These are phyloP conservation scores for Hippocampus guttulatus DNA, from an alignment of 2,113 vertebrate species.

Conservation along the genomic window DNA sequence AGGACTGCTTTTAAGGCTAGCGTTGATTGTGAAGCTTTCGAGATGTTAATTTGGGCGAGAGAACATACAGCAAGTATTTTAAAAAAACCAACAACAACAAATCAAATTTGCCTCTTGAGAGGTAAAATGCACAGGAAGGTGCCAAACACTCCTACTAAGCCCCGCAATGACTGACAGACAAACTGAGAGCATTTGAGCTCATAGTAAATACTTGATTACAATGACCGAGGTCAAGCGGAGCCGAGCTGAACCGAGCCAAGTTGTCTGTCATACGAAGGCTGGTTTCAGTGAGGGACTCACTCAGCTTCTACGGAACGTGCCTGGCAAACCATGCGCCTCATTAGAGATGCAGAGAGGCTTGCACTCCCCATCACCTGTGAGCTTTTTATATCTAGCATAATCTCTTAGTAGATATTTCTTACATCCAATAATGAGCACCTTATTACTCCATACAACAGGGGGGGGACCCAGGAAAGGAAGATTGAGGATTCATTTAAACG, in stretches of 20 bases:
- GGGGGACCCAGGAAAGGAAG: not conserved
- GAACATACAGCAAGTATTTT: not conserved
- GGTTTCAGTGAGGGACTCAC: slow-evolving; percentile 28
- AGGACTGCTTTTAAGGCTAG: not conserved
- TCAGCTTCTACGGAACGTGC: slow-evolving; percentile 41
- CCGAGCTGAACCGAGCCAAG: slow-evolving; percentile 38
- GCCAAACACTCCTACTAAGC: slow-evolving; percentile 27
- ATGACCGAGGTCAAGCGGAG: slow-evolving; percentile 42
- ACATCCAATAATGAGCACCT: slow-evolving; percentile 71
- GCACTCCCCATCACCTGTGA: slow-evolving; percentile 62
- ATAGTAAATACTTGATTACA: slow-evolving; percentile 63
- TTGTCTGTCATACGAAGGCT: slow-evolving; percentile 36
- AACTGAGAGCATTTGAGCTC: slow-evolving; percentile 39
- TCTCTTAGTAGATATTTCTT: slow-evolving; percentile 71
- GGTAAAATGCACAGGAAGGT: not conserved
- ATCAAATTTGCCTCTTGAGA: not conserved
- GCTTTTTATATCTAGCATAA: slow-evolving; percentile 72
- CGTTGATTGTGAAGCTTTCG: not conserved
- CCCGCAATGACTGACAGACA: slow-evolving; percentile 52
- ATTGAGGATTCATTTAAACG: not conserved
- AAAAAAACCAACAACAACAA: not conserved
- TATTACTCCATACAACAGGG: slow-evolving; percentile 65
- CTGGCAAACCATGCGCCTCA: slow-evolving; percentile 59
- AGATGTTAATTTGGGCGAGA: not conserved
- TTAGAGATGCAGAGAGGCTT: slow-evolving; percentile 67